Evolutionary conservation across 1,140 invertebrate species (phyloP), one percentile per base, ranked within the genome.

Genomic region (Amphibalanus amphitrite): DNA sequence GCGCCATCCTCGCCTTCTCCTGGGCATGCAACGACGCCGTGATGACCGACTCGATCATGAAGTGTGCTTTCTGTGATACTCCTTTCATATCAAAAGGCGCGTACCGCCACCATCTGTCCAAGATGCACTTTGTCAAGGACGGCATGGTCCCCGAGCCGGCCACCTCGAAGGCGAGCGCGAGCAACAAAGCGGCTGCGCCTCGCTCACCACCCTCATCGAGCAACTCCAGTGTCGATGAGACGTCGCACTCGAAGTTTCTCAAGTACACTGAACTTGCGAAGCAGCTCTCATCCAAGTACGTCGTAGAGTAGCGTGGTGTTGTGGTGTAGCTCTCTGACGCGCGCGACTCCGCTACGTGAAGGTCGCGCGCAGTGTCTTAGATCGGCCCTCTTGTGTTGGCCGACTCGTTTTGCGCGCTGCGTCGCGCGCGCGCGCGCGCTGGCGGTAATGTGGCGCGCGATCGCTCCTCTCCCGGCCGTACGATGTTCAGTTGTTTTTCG

Each of bases 221-320:
- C 71, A 73, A 74, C 71, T 72, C 76, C 47, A 72, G 74, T 28
- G 74, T 91, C 76, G 92, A 94, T 76, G 93, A 96, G 80, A 94
- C 90, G 79, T 91, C 92, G 26, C 92, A 95, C 82, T 95, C 93
- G 74, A 96, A 96, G 84, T 95, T 95, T 85, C 87, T 95, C 74
- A 96, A 96, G 84, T 96, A 96, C 83, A 93, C 92, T 77, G 93
- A 96, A 84, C 86, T 96, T 79, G 93, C 93, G 74, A 96, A 95
- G 83, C 93, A 96, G 82, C 84, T 96, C 79, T 95, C 92, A 79
- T 94, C 92, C 82, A 95, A 95, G 85, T 95, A 95, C 73, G 78
- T 78, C 69, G 29, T 64, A 70, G 69, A 47, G 17, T 70, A 28
- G 47, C 10, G 47, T 59, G 47, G 47, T 59, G 13, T 23, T 20